phyloP scores from a whole-genome alignment of 2,797 vertebrate genomes.

The Pempheris klunzingeri region DNA sequence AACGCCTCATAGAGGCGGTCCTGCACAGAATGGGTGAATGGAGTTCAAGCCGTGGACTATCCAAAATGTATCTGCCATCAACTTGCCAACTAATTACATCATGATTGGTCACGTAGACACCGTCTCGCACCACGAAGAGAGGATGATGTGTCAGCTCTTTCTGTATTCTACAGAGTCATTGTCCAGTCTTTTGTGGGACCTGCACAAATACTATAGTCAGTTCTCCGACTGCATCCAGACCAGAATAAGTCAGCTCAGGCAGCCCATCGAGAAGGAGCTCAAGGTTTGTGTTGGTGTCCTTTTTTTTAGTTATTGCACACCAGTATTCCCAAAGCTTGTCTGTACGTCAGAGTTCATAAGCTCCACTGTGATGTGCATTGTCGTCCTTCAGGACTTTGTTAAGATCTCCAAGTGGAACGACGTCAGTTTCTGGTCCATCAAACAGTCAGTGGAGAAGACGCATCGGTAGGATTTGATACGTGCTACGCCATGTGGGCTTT shows the following conservation, averaged over 20 bases:
- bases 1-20: not conserved
- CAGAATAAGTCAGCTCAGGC: constrained; percentile 89
- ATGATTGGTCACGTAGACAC: not conserved
- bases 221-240: constrained; percentile 89
- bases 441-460: constrained; percentile 97
- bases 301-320: no score
- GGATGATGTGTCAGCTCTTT: not conserved
- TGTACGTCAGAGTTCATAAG: not conserved
- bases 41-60: not conserved
- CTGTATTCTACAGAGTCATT: constrained; percentile 84
- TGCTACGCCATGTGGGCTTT: not conserved
- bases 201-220: constrained; percentile 95
- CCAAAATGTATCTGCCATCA: not conserved
- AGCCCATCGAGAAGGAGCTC: constrained; percentile 96
- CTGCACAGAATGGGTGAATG: not conserved
- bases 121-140: no score
- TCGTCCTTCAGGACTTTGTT: constrained; percentile 91
- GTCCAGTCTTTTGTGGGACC: constrained; percentile 94
- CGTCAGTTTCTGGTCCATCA: constrained; percentile 98
- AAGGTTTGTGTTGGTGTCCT: constrained; percentile 83
- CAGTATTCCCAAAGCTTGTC: not conserved
- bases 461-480: constrained; percentile 87
- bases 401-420: constrained; percentile 99
- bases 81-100: not conserved
- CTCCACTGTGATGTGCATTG: not conserved